Conservation (phyloP, 1,140 invertebrate species). For the Drosophila pachea region DNA sequence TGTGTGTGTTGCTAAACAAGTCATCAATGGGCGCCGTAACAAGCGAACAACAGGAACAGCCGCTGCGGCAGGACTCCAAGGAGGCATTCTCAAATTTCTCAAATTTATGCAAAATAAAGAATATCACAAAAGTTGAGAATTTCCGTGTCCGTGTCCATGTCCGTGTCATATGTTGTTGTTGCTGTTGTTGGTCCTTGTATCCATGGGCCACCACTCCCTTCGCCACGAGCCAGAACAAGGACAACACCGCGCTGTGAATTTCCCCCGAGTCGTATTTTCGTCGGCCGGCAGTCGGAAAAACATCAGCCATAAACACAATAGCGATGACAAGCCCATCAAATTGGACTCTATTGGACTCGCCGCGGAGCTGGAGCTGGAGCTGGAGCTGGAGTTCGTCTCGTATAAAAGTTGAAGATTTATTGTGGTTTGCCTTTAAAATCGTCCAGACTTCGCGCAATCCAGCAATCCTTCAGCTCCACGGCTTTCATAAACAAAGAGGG, state of each 20-base stretch:
- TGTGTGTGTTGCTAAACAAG: conserved; percentile 49
- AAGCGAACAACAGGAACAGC: conserved; percentile 3
- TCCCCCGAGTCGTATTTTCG: conserved; percentile 64
- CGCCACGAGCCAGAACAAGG: conserved; percentile 26
- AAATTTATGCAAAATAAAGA: conserved; percentile 74
- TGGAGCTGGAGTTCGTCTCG: background rate
- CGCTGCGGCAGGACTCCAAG: conserved; percentile 9
- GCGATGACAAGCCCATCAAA: conserved; percentile 44
- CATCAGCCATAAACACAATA: conserved; percentile 3
- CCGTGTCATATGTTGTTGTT: conserved; percentile 51
- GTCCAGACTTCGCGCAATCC: conserved; percentile 7
- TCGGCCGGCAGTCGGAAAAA: conserved; percentile 2
- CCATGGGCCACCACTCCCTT: background rate
- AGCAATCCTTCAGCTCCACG: conserved; percentile 15
- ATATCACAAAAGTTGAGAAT: conserved; percentile 70
- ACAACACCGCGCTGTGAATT: conserved; percentile 57
- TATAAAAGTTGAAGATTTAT: conserved; percentile 37
- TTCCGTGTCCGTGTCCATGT: conserved; percentile 21
- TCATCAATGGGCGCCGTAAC: conserved; percentile 59
- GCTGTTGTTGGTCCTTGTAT: conserved; percentile 25
- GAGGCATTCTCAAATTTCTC: conserved; percentile 44
- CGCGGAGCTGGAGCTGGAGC: conserved; percentile 8
- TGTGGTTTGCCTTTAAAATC: conserved; percentile 25
- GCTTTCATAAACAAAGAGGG: conserved; percentile 38
- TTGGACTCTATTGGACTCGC: conserved; percentile 25